Percentiles rank a stretch among this genome's conserved stretches.
Conservation (phyloP, 2,797 vertebrate genomes). For the Onychomys torridus region DNA sequence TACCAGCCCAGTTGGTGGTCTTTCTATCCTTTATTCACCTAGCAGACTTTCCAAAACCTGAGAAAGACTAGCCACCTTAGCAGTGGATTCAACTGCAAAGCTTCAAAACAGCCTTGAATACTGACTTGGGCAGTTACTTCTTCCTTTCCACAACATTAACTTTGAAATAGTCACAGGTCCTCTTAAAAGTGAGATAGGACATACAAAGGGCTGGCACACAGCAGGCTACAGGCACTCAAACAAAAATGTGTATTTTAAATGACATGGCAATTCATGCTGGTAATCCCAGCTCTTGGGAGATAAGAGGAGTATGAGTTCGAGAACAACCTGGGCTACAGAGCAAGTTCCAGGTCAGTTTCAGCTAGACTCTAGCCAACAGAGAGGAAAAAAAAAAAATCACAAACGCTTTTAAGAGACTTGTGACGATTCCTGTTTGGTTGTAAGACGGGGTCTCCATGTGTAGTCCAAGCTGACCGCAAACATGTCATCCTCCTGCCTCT, state of each 20-base stretch:
- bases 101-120: neutral
- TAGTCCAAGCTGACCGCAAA: neutral
- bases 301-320: neutral
- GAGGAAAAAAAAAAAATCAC: neutral
- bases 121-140: neutral
- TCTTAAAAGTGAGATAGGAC: slow-evolving; percentile 17
- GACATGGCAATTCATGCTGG: neutral
- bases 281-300: neutral
- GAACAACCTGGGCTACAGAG: neutral
- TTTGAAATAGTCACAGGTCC: neutral
- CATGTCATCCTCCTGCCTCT: neutral
- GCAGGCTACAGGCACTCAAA: neutral
- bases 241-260: neutral
- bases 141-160: slow-evolving; percentile 3
- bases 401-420: neutral
- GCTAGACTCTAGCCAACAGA: neutral
- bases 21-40: slow-evolving; percentile 41
- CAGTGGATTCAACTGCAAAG: neutral
- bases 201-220: neutral
- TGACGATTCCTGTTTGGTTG: neutral
- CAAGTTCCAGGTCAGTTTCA: neutral
- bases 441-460: neutral
- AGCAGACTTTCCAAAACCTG: neutral
- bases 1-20: neutral
- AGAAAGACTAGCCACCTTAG: neutral